phyloP scores from a whole-genome alignment of 2,888 invertebrate genomes.

The Dasysyrphus albostriatus region DNA sequence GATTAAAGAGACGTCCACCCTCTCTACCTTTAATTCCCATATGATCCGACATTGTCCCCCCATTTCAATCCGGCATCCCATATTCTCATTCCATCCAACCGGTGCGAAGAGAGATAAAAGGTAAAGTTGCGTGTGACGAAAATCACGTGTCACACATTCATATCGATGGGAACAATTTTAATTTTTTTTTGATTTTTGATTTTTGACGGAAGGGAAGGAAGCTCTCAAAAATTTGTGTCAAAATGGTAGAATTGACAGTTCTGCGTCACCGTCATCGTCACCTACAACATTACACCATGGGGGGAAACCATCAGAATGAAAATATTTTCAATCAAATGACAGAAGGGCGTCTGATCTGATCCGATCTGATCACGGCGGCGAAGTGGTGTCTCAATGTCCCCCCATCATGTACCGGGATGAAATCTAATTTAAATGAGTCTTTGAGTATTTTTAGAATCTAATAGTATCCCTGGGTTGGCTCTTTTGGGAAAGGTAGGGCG shows the following conservation, averaged over 20 bases:
- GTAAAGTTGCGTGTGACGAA: constrained; percentile 36
- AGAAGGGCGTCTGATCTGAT: constrained; percentile 69
- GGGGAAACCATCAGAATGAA: constrained; percentile 34
- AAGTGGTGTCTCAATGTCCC: constrained; percentile 58
- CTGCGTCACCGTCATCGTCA: constrained; percentile 55
- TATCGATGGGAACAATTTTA: constrained; percentile 36
- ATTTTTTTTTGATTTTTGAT: not conserved
- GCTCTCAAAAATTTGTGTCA: constrained; percentile 70
- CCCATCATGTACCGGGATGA: constrained; percentile 27
- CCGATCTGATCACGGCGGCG: constrained; percentile 35
- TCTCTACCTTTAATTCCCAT: constrained; percentile 35
- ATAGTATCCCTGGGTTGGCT: constrained; percentile 23
- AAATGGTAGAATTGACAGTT: constrained; percentile 68
- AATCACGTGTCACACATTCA: constrained; percentile 62
- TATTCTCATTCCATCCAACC: constrained; percentile 32
- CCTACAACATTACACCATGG: constrained; percentile 18
- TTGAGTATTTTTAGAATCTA: constrained; percentile 68
- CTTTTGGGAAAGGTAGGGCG: constrained; percentile 34
- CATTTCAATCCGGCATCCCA: not conserved
- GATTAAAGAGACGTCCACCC: constrained; percentile 61
- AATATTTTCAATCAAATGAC: constrained; percentile 68
- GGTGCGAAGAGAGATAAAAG: constrained; percentile 39
- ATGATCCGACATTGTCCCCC: not conserved
- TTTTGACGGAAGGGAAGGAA: constrained; percentile 54
- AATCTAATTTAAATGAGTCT: constrained; percentile 67